Evolutionary conservation across 64 coral and sea anemone genomes (phyloP).

Genomic region (Orbicella faveolata): DNA sequence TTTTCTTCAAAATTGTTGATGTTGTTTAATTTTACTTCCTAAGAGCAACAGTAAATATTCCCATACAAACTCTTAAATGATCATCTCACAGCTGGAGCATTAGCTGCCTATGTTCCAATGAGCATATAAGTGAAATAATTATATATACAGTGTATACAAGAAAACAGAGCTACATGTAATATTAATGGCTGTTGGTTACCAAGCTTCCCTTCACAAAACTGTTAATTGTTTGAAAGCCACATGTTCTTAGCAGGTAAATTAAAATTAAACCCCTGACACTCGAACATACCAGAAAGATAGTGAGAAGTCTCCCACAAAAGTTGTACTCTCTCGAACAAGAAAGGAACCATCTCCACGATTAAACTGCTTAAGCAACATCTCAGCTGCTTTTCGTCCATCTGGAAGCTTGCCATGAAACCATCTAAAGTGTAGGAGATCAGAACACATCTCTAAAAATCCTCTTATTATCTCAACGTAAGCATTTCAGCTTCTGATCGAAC

Average conservation of each 20-base stretch:
- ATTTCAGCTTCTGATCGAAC: background rate
- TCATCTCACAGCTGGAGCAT: too few relatives aligned
- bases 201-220: background rate
- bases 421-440: conserved; percentile 35
- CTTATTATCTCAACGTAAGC: too few relatives aligned
- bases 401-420: conserved; percentile 97
- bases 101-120: too few relatives aligned
- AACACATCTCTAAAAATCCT: background rate
- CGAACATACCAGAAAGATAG: conserved; percentile 85
- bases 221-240: background rate
- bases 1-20: too few relatives aligned
- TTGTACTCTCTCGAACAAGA: conserved; percentile 88
- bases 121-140: too few relatives aligned
- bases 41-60: too few relatives aligned
- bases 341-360: conserved; percentile 98
- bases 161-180: too few relatives aligned
- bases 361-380: conserved; percentile 78
- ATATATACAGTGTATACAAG: too few relatives aligned
- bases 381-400: conserved; percentile 73
- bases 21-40: too few relatives aligned
- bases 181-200: background rate
- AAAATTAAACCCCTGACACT: background rate
- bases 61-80: too few relatives aligned
- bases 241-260: background rate
- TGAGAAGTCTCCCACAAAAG: conserved; percentile 85